Conservation (phyloP, 2,888 invertebrate species). For the Nasonovia ribisnigri region DNA sequence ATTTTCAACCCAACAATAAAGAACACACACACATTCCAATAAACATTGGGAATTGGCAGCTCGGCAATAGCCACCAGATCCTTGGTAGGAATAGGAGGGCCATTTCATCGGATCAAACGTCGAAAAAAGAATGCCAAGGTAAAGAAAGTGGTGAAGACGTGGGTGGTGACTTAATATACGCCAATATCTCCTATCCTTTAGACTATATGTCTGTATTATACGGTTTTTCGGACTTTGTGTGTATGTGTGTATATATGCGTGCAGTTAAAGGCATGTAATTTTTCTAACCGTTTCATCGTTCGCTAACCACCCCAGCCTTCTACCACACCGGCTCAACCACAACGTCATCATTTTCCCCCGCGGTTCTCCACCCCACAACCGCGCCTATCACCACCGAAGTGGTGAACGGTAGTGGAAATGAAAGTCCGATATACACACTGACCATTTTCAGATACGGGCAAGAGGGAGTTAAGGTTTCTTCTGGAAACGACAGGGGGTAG, state of each 20-base stretch:
- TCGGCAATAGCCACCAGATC: conserved; percentile 12
- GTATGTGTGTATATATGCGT: neutral
- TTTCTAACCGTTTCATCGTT: conserved; percentile 49
- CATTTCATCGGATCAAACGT: neutral
- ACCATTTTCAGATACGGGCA: neutral
- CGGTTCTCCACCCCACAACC: neutral
- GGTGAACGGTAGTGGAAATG: conserved; percentile 4
- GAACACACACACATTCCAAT: neutral
- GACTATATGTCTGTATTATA: conserved; percentile 54
- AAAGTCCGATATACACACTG: conserved; percentile 42
- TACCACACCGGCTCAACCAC: neutral
- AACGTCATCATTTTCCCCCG: neutral
- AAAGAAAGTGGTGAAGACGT: neutral
- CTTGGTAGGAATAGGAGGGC: neutral
- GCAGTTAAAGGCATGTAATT: conserved; percentile 61
- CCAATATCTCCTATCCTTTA: conserved; percentile 20
- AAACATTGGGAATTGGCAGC: conserved; percentile 41
- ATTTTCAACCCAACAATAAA: conserved; percentile 29
- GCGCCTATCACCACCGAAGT: neutral
- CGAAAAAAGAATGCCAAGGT: conserved; percentile 33
- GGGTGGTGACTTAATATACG: conserved; percentile 38
- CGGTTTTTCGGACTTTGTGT: conserved; percentile 34
- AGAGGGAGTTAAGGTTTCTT: conserved; percentile 10
- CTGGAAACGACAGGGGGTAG: conserved; percentile 46
- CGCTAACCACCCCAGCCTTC: neutral